Evolutionary conservation across 2,113 vertebrate genomes (phyloP), one percentile per base, ranked within the genome.

Genomic region (Steatornis caripensis): DNA sequence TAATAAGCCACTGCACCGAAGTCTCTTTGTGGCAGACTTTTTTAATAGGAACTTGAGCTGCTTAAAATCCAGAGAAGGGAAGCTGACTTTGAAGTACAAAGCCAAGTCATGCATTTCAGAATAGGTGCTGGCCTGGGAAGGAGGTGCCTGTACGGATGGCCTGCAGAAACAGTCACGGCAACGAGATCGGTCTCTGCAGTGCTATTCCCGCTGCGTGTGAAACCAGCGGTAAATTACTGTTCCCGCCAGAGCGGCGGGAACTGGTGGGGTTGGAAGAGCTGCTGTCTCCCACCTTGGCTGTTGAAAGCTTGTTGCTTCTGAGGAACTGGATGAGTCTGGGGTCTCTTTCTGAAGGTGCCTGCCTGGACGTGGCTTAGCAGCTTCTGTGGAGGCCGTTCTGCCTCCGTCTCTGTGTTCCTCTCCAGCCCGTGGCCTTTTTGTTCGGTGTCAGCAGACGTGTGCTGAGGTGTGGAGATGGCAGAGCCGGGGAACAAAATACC

Each of bases 371-470:
- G 23, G 20, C 71, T 13, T 26, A 29, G 66, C 58, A 55, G 77
- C 72, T 55, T 30, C 54, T 9, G 6, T 0, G 74, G 14, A 46
- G 43, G 49, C 34, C 20, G 30, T 1, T 27, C 27, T 39, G 6
- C 36, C 69, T 84, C 48, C 82, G 15, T 21, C 51, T 43, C 30
- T 4, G 0, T 11, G 23, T 4, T 62, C 60, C 69, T 39, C 39
- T 46, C 37, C 70, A 53, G 74, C 39, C 45, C 0, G 0, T 3
- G 39, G 49, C 1, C 6, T 5, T 16, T 17, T 14, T 7, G 18
- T 36, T 15, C 9, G 4, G 21, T 1, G 43, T 48, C 36, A 43
- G 69, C 58, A 29, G 74, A 3, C 36, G 36, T 0, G 20, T 26
- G 19, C 51, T 4, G 61, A 24, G 62, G 1, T 32, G 53, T 30